These are phyloP conservation scores for Agrotis puta DNA, from an alignment of 2,888 invertebrate species.

Conservation along the genomic window DNA sequence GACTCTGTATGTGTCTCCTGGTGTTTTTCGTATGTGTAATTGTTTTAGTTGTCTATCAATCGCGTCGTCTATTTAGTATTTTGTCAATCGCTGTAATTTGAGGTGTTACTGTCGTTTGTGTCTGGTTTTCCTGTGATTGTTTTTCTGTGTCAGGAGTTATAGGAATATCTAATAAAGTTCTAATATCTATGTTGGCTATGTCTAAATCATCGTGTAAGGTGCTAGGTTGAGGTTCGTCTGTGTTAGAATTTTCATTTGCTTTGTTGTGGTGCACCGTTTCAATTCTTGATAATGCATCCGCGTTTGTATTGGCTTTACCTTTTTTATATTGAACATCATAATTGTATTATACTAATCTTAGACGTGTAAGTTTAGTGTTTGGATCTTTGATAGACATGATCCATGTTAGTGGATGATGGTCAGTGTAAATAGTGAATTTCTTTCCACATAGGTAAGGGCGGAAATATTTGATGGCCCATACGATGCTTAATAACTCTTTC, in stretches of 20 bases:
- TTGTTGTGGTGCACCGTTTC: conserved; percentile 47
- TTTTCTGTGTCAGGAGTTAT: neutral
- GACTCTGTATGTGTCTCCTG: conserved; percentile 53
- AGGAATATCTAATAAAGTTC: conserved; percentile 3
- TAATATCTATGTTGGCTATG: neutral
- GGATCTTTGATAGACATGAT: conserved; percentile 73
- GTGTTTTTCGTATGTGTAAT: conserved; percentile 59
- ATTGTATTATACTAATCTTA: neutral
- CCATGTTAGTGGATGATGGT: conserved; percentile 76
- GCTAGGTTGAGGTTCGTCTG: conserved; percentile 16
- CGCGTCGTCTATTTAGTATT: conserved; percentile 52
- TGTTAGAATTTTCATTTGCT: too few species aligned
- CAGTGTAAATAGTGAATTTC: conserved; percentile 76
- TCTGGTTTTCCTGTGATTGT: neutral
- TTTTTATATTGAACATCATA: conserved; percentile 57
- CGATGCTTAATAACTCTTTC: conserved; percentile 73
- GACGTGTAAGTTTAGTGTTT: conserved; percentile 67
- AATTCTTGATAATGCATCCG: conserved; percentile 64
- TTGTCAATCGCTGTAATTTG: neutral
- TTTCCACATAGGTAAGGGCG: conserved; percentile 74
- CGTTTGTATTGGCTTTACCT: conserved; percentile 65
- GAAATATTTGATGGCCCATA: conserved; percentile 74
- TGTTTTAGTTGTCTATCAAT: conserved; percentile 66
- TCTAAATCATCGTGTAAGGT: conserved; percentile 1
- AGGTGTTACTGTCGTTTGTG: neutral